A percentile compares a stretch with the other conserved stretches of the same genome.
Evolutionary conservation across 2,888 invertebrate genomes (phyloP).

Genomic region (Athrips mouffetella): DNA sequence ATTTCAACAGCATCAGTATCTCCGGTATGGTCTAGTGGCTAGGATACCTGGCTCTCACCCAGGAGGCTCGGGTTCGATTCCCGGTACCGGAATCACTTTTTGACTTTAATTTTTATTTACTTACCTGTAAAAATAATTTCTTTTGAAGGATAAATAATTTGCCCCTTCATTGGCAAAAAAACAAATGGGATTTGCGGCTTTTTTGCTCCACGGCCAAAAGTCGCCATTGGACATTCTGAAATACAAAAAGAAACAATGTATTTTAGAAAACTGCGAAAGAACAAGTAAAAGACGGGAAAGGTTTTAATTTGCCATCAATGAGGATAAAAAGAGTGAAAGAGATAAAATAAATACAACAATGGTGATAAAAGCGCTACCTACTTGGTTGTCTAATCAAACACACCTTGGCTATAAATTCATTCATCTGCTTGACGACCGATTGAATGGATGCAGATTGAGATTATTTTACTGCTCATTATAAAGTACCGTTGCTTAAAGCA

Average conservation of each 20-base stretch:
- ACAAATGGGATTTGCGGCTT: constrained; percentile 90
- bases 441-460: background rate
- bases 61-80: constrained; percentile 80
- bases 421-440: too few species aligned
- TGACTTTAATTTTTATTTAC: constrained; percentile 19
- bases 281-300: too few species aligned
- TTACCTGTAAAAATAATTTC: constrained; percentile 90
- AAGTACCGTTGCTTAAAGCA: background rate
- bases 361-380: too few species aligned
- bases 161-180: constrained; percentile 89
- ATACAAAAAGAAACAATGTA: constrained; percentile 13
- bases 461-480: background rate
- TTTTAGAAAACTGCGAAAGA: background rate
- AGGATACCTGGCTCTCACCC: constrained; percentile 81
- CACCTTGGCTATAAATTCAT: too few species aligned
- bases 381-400: too few species aligned
- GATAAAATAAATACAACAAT: too few species aligned
- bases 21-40: constrained; percentile 81
- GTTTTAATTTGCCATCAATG: too few species aligned
- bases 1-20: constrained; percentile 22
- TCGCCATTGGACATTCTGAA: constrained; percentile 83
- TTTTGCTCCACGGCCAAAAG: constrained; percentile 82
- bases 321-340: too few species aligned
- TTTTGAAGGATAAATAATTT: constrained; percentile 92
- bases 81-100: constrained; percentile 71